Evolutionary conservation across 2,113 vertebrate species (phyloP), one percentile per base, ranked within the genome.

Genomic region (Pachycephala philippinensis): DNA sequence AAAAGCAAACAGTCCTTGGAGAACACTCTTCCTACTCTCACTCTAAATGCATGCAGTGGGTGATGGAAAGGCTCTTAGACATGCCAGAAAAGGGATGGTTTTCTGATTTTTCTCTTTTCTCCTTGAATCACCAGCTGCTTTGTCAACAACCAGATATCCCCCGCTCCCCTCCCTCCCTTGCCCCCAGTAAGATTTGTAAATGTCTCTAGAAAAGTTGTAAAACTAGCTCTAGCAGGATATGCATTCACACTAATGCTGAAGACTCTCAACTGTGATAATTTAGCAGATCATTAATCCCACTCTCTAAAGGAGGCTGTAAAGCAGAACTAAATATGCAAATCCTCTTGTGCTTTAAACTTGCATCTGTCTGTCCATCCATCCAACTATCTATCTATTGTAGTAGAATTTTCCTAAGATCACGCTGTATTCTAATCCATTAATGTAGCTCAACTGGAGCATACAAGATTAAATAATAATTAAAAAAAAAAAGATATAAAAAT

Each of bases 251-350:
- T 91, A 84, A 85, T 87, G 92, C 96, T 90, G 92, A 96, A 90
- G 90, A 97, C 89, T 96, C 96, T 96, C 95, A 94, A 96, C 93
- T 96, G 97, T 95, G 96, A 97, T 97, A 97, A 98, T 98, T 98
- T 98, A 97, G 96, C 97, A 98, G 97, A 97, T 98, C 97, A 97
- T 98, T 98, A 98, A 98, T 98, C 97, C 97, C 86, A 86, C 91
- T 97, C 96, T 96, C 92, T 95, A 97, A 97, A 97, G 97, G 90
- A 97, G 90, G 90, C 95, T 97, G 93, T 95, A 97, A 97, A 97
- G 96, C 97, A 97, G 96, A 98, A 98, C 96, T 97, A 98, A 98
- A 97, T 97, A 98, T 97, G 97, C 96, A 98, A 98, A 98, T 97
- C 97, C 96, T 96, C 96, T 96, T 84, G 95, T 90, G 94, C 95